Percentiles rank a stretch among this genome's conserved stretches.
Evolutionary conservation across 2,888 invertebrate species (phyloP).

Genomic region (Miltochrista miniata): DNA sequence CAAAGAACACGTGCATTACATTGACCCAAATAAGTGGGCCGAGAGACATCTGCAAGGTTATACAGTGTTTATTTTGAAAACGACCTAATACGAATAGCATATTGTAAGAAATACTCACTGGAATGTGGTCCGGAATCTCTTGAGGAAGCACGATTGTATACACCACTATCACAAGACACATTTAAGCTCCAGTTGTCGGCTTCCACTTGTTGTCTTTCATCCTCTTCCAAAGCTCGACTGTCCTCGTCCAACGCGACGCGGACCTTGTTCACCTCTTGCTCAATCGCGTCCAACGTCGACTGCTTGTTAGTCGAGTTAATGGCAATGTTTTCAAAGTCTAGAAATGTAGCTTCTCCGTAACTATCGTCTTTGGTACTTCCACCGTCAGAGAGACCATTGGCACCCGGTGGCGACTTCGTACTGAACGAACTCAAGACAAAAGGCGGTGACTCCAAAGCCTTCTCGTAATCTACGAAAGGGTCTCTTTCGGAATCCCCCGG

Average conservation of each 20-base stretch:
- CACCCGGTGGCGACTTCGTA: slow-evolving; percentile 50
- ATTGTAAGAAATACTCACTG: slow-evolving; percentile 55
- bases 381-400: slow-evolving; percentile 54
- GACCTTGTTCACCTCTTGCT: slow-evolving; percentile 79
- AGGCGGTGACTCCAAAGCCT: slow-evolving; percentile 59
- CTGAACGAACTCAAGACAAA: slow-evolving; percentile 56
- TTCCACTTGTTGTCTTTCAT: slow-evolving; percentile 73
- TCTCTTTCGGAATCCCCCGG: slow-evolving; percentile 65
- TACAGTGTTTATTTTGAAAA: slow-evolving; percentile 78
- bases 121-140: slow-evolving; percentile 81
- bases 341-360: slow-evolving; percentile 75
- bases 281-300: slow-evolving; percentile 76
- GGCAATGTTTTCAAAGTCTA: slow-evolving; percentile 71
- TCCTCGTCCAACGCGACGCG: slow-evolving; percentile 78
- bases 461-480: slow-evolving; percentile 59
- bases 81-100: slow-evolving; percentile 74
- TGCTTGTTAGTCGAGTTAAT: slow-evolving; percentile 61
- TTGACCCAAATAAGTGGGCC: slow-evolving; percentile 78
- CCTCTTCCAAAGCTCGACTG: slow-evolving; percentile 75
- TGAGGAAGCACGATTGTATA: slow-evolving; percentile 84
- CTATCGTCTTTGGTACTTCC: slow-evolving; percentile 66
- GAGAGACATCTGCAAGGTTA: slow-evolving; percentile 77
- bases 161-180: slow-evolving; percentile 83
- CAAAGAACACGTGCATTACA: slow-evolving; percentile 75
- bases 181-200: slow-evolving; percentile 80